phyloP scores from a whole-genome alignment of 2,113 vertebrate genomes.

The Pandion haliaetus region DNA sequence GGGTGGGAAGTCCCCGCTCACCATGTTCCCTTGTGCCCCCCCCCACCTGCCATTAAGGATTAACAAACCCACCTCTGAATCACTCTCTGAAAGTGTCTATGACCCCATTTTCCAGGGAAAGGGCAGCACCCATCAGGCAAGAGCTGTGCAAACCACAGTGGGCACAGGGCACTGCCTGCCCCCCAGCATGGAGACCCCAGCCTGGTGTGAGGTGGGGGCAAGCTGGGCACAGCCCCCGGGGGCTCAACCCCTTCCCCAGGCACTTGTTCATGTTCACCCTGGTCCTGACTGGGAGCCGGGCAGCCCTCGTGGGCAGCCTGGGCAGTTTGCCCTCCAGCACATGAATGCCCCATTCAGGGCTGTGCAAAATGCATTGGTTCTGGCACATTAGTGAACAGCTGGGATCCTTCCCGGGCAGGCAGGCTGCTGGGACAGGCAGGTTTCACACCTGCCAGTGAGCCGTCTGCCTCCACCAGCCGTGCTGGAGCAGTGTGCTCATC shows the following conservation, averaged over 20 bases:
- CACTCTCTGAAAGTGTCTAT: not conserved
- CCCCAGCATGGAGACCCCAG: not conserved
- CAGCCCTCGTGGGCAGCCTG: not conserved
- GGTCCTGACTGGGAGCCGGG: rapidly evolving
- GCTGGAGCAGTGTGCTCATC: rapidly evolving
- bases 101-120: not conserved
- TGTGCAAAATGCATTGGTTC: conserved; percentile 67
- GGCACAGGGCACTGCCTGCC: not conserved
- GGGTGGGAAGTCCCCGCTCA: not conserved
- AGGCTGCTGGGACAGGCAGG: conserved; percentile 5
- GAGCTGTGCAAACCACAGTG: not conserved
- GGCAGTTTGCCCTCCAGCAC: conserved; percentile 3
- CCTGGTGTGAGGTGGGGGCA: not conserved
- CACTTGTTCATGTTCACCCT: not conserved
- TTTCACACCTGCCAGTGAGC: conserved; percentile 54
- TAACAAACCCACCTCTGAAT: not conserved
- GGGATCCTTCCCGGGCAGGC: conserved; percentile 45
- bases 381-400: conserved; percentile 64
- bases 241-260: not conserved
- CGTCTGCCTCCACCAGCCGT: rapidly evolving
- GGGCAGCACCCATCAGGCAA: not conserved
- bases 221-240: not conserved
- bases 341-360: conserved; percentile 61
- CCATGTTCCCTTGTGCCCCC: not conserved
- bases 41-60: not conserved